Percentiles rank a stretch among this genome's conserved stretches.
Conservation (phyloP, 2,113 vertebrate genomes). For the Pagrus major region DNA sequence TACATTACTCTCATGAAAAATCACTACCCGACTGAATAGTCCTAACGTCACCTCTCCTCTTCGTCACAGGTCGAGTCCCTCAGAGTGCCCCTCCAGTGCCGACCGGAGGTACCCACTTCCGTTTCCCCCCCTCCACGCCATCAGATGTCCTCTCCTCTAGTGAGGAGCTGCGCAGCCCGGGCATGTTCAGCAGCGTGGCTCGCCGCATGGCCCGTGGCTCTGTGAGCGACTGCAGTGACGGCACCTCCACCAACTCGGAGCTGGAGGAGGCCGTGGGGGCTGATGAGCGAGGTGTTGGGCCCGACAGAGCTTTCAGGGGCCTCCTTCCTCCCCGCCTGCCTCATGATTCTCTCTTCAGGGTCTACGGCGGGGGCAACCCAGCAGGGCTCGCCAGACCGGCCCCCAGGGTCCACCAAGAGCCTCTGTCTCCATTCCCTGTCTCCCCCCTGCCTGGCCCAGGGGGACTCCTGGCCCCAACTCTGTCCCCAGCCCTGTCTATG, state of each 20-base stretch:
- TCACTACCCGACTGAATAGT: no score
- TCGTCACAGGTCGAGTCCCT: conserved; percentile 86
- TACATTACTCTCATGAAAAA: no score
- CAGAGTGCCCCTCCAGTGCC: conserved; percentile 93
- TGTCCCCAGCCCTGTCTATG: conserved; percentile 91
- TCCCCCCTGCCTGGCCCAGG: conserved; percentile 89
- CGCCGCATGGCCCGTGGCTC: conserved; percentile 90
- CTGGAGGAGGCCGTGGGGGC: conserved; percentile 88
- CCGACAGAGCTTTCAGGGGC: conserved; percentile 85
- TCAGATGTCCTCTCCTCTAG: conserved; percentile 90
- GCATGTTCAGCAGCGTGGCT: conserved; percentile 87
- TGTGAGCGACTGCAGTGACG: conserved; percentile 93
- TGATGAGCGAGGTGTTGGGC: conserved; percentile 73
- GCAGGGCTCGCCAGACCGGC: conserved; percentile 78
- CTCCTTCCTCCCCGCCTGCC: conserved; percentile 86
- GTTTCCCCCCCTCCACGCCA: conserved; percentile 91
- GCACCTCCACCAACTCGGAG: conserved; percentile 91
- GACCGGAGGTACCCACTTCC: conserved; percentile 89
- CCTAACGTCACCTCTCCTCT: neutral
- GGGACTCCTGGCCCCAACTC: conserved; percentile 84
- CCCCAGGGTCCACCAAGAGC: conserved; percentile 88
- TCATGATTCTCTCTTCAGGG: conserved; percentile 89
- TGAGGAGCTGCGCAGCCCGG: conserved; percentile 91
- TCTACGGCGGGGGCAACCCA: conserved; percentile 85
- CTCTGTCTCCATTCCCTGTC: conserved; percentile 90